phyloP scores from a whole-genome alignment of 2,113 vertebrate species.

The Actenoides hombroni region DNA sequence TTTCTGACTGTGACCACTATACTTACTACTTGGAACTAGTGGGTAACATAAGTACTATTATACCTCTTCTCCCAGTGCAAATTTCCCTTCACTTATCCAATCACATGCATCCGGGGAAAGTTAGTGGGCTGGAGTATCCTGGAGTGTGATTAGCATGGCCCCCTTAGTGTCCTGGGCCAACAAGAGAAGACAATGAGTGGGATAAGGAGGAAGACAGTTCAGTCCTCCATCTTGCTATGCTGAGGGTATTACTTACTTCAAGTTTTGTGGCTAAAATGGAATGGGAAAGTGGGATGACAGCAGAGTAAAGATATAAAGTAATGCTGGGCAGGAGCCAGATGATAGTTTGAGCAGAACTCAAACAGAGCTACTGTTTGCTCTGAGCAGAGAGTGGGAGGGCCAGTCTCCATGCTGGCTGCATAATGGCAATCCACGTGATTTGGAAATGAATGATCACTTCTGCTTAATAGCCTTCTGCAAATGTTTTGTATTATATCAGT shows the following conservation, averaged over 20 bases:
- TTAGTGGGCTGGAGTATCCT: neutral
- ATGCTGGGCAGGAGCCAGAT: neutral
- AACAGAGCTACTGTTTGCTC: neutral
- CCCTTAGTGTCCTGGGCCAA: neutral
- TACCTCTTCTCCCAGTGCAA: neutral
- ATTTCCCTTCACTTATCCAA: neutral
- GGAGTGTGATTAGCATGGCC: neutral
- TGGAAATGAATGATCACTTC: neutral
- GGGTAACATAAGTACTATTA: neutral
- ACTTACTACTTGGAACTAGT: neutral
- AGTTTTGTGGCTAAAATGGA: neutral
- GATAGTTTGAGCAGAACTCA: neutral
- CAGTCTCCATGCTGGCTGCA: neutral
- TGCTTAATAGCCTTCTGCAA: neutral
- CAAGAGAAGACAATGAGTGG: neutral
- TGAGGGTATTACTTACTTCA: neutral
- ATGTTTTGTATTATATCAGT: neutral
- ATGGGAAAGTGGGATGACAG: neutral
- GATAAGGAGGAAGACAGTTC: neutral
- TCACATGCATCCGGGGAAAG: neutral
- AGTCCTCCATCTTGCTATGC: neutral
- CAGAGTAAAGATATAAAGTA: neutral
- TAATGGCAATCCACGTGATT: neutral
- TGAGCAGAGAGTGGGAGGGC: neutral
- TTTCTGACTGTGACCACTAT: constrained; percentile 26